Evolutionary conservation across 92 coral and sea anemone genomes (phyloP), one percentile per base, ranked within the genome.

Genomic region (Epizoanthus rinbou): DNA sequence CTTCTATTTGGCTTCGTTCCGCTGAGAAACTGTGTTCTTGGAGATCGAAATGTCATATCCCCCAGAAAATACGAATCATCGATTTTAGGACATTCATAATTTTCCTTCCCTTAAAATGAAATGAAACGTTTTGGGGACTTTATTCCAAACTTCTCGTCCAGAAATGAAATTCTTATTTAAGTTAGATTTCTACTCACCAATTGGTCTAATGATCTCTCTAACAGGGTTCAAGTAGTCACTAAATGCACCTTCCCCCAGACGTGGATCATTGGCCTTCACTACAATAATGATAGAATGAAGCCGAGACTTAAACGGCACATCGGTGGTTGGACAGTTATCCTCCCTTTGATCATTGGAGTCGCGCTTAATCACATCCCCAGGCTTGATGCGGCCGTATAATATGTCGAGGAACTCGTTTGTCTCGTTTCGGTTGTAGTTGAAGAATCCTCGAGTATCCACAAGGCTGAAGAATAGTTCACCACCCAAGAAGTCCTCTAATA

Each of bases 361-460:
- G 16, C 89, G 73, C 5, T 14, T 1, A 70, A 90, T 81, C 13
- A 53, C n/a, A 71, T 91, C 91, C 4, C 94, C 91, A 0, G 91
- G 75, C 50, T 65, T 86, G 9, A 85, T 2, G 15, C 79, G 57
- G 19, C 91, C 94, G 6, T 37, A 47, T 57, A 91, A 19, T 62
- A 91, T 88, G 21, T 91, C 88, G 15, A 57, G 31, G n/a, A 91
- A 88, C 83, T 85, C 89, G 65, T 22, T 52, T 53, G 62, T 84
- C 21, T 91, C 91, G 54, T 85, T 9, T 3, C 76, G 52, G 71
- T 79, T 64, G 84, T 76, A 91, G 57, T 72, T 57, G 66, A 88
- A 88, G 68, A 88, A 91, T 6, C 89, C 94, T 24, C 89, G 76
- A 39, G 91, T 88, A 57, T 91, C 89, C 28, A 91, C 94, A 66